Percentiles rank a stretch among this genome's conserved stretches.
phyloP scores from a whole-genome alignment of 2,888 invertebrate species.

The Gastrophysa polygoni region DNA sequence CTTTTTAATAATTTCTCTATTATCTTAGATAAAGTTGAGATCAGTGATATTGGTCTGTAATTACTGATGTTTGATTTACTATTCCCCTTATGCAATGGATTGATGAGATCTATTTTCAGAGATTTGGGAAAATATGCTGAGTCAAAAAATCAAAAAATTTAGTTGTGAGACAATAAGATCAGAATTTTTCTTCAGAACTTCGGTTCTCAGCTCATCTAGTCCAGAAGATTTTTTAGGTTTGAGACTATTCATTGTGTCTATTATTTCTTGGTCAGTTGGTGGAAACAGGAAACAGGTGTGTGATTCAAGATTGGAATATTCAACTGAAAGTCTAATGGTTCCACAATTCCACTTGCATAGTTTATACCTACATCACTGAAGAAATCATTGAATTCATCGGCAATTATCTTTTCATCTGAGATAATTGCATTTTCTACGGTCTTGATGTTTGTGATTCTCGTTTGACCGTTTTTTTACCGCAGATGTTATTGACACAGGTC shows the following conservation, averaged over 20 bases:
- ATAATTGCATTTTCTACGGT: neutral
- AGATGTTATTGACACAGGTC: neutral
- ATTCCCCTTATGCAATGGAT: neutral
- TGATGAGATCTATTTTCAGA: neutral
- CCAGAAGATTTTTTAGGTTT: neutral
- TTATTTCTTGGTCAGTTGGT: neutral
- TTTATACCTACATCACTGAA: neutral
- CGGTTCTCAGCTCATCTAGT: neutral
- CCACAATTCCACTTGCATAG: neutral
- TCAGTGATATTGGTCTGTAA: neutral
- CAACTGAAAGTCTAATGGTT: neutral
- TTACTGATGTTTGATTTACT: neutral
- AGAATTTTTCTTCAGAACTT: neutral
- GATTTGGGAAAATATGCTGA: neutral
- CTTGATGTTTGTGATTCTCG: neutral
- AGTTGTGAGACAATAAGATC: neutral
- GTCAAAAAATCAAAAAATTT: neutral
- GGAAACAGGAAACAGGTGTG: neutral
- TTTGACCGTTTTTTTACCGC: neutral
- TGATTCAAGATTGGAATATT: slow-evolving; percentile 2
- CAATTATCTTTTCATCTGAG: neutral
- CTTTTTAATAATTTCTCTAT: neutral
- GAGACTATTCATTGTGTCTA: neutral
- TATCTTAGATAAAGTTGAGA: neutral
- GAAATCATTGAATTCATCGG: slow-evolving; percentile 1